Conservation (phyloP, 2,797 vertebrate species). For the Tachyglossus aculeatus region DNA sequence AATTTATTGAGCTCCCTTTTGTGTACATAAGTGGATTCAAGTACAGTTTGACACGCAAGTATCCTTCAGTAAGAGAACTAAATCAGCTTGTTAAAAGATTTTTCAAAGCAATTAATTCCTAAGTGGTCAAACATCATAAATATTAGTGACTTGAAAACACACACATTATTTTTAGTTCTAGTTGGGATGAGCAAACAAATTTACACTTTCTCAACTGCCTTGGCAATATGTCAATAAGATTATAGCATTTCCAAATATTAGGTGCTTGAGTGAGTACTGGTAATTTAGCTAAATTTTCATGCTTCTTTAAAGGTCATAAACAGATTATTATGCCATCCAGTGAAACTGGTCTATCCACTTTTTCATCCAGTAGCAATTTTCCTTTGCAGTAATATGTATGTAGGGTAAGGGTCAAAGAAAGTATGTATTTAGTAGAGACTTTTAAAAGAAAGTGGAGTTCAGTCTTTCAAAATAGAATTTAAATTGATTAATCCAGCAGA, state of each 20-base stretch:
- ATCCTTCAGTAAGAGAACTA: too few species aligned
- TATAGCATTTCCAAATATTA: conserved; percentile 24
- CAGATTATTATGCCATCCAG: conserved; percentile 25
- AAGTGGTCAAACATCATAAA: background rate
- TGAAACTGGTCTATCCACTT: conserved; percentile 61
- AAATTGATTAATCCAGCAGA: too few species aligned
- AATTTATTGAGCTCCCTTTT: too few species aligned
- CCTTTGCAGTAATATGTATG: conserved; percentile 47
- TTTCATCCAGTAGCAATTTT: conserved; percentile 49
- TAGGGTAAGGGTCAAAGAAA: conserved; percentile 57
- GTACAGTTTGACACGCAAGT: too few species aligned
- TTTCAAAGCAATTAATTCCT: background rate
- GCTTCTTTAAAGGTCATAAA: conserved; percentile 25
- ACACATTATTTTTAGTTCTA: background rate
- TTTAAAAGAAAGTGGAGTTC: background rate
- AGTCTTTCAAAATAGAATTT: too few species aligned
- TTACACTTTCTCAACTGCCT: conserved; percentile 2
- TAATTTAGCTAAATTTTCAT: conserved; percentile 23
- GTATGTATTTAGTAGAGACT: conserved; percentile 16
- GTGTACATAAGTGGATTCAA: too few species aligned
- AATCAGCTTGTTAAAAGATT: background rate
- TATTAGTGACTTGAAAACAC: background rate
- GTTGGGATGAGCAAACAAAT: background rate
- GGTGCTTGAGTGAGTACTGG: conserved; percentile 10
- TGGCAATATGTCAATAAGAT: background rate